phyloP scores from a whole-genome alignment of 2,113 vertebrate genomes.

The Serinus canaria region DNA sequence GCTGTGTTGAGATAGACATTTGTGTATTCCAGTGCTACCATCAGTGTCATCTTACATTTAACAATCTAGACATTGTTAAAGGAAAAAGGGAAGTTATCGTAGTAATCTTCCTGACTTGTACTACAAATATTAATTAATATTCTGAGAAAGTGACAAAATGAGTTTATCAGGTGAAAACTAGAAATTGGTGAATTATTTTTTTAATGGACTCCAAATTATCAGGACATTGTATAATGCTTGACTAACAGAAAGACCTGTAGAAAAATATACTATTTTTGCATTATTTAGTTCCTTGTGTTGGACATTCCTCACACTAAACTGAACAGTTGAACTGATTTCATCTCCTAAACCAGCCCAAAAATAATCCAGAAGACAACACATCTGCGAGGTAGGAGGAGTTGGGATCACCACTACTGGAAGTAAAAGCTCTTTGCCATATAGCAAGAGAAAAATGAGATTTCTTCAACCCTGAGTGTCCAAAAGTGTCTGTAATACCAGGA shows the following conservation, averaged over 20 bases:
- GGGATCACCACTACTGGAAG: neutral
- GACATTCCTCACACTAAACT: neutral
- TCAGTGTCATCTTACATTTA: neutral
- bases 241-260: neutral
- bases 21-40: neutral
- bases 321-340: neutral
- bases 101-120: neutral
- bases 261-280: neutral
- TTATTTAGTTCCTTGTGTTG: neutral
- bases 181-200: neutral
- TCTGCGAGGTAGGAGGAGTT: neutral
- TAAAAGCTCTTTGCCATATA: neutral
- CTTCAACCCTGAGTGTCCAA: neutral
- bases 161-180: neutral
- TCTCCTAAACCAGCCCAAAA: neutral
- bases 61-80: neutral
- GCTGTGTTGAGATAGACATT: neutral
- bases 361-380: neutral
- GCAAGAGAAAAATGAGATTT: neutral
- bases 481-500: neutral
- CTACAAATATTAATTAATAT: neutral
- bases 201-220: neutral
- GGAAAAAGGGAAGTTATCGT: neutral
- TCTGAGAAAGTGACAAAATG: neutral
- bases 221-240: neutral